Conservation (phyloP, 2,113 vertebrate species). For the Glaucidium brasilianum region DNA sequence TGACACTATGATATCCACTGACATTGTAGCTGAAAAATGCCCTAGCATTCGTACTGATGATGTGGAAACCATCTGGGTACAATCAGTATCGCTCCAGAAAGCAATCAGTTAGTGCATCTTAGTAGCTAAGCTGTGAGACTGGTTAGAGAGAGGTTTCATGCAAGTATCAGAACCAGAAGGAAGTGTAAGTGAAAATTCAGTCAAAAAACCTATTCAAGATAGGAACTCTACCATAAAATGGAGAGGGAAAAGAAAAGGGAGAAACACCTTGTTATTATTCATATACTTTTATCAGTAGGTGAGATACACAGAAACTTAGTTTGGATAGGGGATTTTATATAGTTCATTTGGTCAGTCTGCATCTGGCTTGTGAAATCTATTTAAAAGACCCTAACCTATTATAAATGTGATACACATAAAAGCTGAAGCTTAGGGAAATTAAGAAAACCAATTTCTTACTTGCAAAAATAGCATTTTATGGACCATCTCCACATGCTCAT, state of each 20-base stretch:
- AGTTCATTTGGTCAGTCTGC: background rate
- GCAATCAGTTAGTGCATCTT: background rate
- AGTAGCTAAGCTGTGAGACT: background rate
- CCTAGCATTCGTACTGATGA: background rate
- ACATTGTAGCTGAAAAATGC: background rate
- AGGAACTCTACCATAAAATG: background rate
- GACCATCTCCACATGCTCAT: background rate
- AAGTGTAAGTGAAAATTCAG: background rate
- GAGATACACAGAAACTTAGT: background rate
- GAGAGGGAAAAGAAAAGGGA: background rate
- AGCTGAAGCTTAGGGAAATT: background rate
- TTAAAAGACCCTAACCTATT: background rate
- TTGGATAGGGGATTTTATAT: background rate
- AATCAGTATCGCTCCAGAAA: background rate
- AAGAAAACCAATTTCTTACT: background rate
- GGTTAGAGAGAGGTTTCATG: background rate
- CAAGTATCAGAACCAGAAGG: background rate
- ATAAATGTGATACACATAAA: background rate
- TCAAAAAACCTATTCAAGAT: background rate
- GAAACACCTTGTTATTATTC: background rate
- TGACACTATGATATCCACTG: background rate
- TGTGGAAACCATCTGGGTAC: background rate
- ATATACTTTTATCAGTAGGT: background rate
- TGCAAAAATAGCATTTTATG: constrained; percentile 5
- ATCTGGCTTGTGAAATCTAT: background rate